Evolutionary conservation across 2,888 invertebrate species (phyloP), one percentile per base, ranked within the genome.

Genomic region (Tetramorium bicarinatum): DNA sequence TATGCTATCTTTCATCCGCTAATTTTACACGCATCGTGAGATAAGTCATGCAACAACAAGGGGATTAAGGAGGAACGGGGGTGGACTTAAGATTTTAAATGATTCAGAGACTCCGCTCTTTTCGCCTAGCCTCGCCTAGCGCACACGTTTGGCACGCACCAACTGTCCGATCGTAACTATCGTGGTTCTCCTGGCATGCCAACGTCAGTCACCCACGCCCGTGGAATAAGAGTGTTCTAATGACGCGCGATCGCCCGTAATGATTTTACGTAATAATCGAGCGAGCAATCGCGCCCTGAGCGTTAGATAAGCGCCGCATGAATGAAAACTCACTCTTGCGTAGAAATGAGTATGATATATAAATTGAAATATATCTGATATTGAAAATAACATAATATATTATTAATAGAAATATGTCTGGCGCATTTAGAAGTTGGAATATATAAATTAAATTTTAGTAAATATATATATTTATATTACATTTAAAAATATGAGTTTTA

Each of bases 111-210:
- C 44, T 71, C 34, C 34, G 56, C 9, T 71, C 59, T 47, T 59
- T 71, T 79, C 34, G 71, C 66, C 13, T 47, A 47, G 25, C 29
- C 52, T 52, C 54, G 9, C 34, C 41, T 62, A 67, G 59, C 59
- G 29, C 59, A 67, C 47, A 61, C 25, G 79, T 29, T 83, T 83
- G 83, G 66, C 77, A 72, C 61, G 52, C 34, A 49, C 47, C 15
- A 29, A 54, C 64, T 64, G 49, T 44, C 64, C 64, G 62, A 69
- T 85, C 77, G 71, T 77, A 84, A 81, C 79, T 71, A 52, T 84
- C 62, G 34, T 64, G 25, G 13, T 13, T 80, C 9, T 71, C n/a
- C 34, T 80, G 79, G 72, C 79, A 80, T 38, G 38, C 34, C 59
- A 34, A 79, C 56, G 29, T 67, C 15, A 18, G 9, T 80, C 71